Conservation (phyloP, 1,140 invertebrate species). For the Papilio polytes region DNA sequence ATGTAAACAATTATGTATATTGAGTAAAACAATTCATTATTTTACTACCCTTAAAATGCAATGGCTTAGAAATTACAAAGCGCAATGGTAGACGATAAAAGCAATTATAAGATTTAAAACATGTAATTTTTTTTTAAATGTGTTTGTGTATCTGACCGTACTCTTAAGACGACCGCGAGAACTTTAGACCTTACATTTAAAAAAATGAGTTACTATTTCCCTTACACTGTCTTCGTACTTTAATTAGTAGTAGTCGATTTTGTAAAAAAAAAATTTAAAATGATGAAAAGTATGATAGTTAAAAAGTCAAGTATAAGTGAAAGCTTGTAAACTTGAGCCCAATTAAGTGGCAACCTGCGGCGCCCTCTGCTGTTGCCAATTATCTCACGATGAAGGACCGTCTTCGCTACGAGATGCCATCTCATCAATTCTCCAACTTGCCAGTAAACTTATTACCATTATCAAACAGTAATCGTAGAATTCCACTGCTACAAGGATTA, state of each 20-base stretch:
- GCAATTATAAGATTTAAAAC: no score
- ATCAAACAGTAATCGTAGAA: background rate
- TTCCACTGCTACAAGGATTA: background rate
- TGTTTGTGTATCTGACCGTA: no score
- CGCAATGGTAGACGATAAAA: no score
- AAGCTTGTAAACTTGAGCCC: background rate
- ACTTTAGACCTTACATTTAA: no score
- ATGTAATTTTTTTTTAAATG: no score
- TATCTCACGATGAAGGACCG: constrained; percentile 1
- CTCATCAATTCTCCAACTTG: background rate
- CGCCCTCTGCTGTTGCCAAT: background rate
- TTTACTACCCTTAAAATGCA: background rate
- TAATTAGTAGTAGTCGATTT: background rate
- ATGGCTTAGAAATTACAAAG: no score
- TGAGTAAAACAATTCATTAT: background rate
- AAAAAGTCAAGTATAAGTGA: background rate
- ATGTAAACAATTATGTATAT: background rate
- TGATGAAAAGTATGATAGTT: no score
- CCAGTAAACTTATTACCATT: background rate
- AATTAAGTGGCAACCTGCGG: background rate
- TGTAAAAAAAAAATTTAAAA: background rate
- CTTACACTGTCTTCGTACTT: no score
- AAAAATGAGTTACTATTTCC: no score
- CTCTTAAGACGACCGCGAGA: no score
- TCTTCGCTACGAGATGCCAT: background rate